phyloP scores from a whole-genome alignment of 2,113 vertebrate genomes.

The Boleophthalmus pectinirostris region DNA sequence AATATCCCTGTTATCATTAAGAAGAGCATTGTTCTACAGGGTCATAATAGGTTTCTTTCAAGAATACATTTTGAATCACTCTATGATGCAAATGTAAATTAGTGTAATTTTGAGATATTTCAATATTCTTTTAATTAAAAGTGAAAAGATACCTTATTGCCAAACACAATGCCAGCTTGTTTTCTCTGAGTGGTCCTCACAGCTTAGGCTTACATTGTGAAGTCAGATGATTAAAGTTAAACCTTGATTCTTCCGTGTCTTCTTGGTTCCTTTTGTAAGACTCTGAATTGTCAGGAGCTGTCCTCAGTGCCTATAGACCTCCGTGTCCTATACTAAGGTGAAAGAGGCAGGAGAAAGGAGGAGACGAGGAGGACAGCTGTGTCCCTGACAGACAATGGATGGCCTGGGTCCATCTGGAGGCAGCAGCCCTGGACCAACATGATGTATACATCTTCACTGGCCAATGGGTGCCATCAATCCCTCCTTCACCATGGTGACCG shows the following conservation, averaged over 20 bases:
- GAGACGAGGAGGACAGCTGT: conserved; percentile 83
- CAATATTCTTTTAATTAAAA: background rate
- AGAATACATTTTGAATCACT: background rate
- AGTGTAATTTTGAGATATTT: background rate
- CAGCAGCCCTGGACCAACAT: conserved; percentile 93
- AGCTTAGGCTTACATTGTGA: background rate
- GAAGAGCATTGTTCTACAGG: no score
- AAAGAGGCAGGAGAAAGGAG: conserved; percentile 48
- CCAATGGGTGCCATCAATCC: conserved; percentile 94
- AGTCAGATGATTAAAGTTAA: background rate
- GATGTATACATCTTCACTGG: conserved; percentile 97
- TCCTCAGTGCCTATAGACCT: conserved; percentile 4
- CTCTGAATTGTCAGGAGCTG: conserved; percentile 10
- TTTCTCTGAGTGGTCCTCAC: background rate
- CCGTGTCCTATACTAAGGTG: conserved; percentile 20
- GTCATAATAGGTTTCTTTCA: background rate
- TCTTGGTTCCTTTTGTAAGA: conserved; percentile 10
- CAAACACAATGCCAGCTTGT: background rate
- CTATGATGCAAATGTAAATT: background rate
- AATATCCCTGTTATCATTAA: background rate
- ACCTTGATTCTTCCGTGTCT: background rate
- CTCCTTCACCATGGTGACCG: conserved; percentile 81
- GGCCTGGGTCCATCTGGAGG: conserved; percentile 95
- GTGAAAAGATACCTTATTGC: background rate
- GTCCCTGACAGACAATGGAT: conserved; percentile 98